These are phyloP conservation scores for Callopanchax toddi DNA, from an alignment of 2,113 vertebrate genomes.

Conservation along the genomic window DNA sequence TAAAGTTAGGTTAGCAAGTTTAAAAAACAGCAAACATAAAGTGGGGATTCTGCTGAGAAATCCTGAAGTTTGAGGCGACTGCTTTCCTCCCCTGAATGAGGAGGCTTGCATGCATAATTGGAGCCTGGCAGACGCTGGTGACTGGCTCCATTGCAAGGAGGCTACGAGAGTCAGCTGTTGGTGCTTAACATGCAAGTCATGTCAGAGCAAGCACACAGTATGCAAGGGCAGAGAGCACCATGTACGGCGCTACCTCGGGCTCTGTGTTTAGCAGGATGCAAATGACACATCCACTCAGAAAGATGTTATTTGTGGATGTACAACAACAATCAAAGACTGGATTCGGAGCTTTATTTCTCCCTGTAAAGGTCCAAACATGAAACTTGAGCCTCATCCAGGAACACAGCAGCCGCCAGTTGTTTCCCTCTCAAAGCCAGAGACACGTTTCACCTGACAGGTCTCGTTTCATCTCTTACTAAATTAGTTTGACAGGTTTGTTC, in stretches of 20 bases:
- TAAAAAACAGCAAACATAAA: conserved; percentile 9
- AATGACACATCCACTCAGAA: conserved; percentile 4
- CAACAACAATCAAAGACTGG: neutral
- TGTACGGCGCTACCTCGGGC: conserved; percentile 14
- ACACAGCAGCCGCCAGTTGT: conserved; percentile 7
- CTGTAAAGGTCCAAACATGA: neutral
- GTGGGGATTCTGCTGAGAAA: neutral
- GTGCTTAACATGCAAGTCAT: conserved; percentile 75
- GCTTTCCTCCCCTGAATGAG: conserved; percentile 45
- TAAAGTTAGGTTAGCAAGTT: neutral
- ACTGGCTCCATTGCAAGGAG: conserved; percentile 61
- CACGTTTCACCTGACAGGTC: conserved; percentile 7
- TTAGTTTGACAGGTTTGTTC: conserved; percentile 27
- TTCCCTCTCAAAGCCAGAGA: conserved; percentile 12
- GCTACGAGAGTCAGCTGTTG: conserved; percentile 66
- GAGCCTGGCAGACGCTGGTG: conserved; percentile 54
- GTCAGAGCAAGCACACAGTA: conserved; percentile 55
- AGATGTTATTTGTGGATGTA: conserved; percentile 1
- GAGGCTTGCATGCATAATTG: conserved; percentile 68
- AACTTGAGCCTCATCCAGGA: conserved; percentile 8
- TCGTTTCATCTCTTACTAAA: conserved; percentile 26
- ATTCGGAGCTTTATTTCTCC: neutral
- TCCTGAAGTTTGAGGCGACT: conserved; percentile 41
- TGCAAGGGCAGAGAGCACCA: conserved; percentile 33
- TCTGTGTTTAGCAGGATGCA: conserved; percentile 9